A percentile compares a stretch with the other conserved stretches of the same genome.
These are phyloP conservation scores for Resseliella maxima DNA, from an alignment of 2,888 invertebrate species.

Conservation along the genomic window DNA sequence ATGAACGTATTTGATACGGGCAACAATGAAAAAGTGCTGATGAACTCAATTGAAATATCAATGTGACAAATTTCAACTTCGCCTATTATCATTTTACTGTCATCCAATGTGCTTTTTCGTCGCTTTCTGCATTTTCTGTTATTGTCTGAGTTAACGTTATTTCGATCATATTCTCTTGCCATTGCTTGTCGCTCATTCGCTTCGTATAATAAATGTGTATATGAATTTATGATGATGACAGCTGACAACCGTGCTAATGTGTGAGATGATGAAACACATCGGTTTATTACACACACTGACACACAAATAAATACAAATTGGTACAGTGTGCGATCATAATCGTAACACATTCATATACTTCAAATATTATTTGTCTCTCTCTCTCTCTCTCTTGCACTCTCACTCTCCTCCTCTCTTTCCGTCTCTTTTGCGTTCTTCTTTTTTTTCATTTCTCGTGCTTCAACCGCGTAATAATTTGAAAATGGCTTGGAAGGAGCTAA, in stretches of 20 bases:
- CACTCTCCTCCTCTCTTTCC: too few relatives aligned
- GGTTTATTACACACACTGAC: neutral
- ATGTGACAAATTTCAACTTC: neutral
- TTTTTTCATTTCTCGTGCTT: too few relatives aligned
- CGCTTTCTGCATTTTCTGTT: neutral
- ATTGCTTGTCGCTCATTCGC: neutral
- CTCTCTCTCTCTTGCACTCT: too few relatives aligned
- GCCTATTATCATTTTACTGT: conserved; percentile 4
- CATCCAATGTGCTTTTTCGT: neutral
- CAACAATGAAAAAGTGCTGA: neutral
- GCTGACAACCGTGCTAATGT: conserved; percentile 15
- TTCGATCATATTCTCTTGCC: neutral
- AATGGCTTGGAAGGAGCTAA: too few relatives aligned
- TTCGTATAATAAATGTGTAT: neutral
- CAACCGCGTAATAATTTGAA: too few relatives aligned
- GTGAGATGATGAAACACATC: neutral
- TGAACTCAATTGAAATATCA: neutral
- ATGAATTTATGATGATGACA: conserved; percentile 49
- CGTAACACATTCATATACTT: neutral
- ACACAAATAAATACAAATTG: neutral
- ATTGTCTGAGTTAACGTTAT: neutral
- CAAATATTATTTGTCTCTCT: neutral
- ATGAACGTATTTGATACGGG: neutral
- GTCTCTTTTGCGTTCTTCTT: too few relatives aligned
- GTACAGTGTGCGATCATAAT: neutral